These are phyloP conservation scores for Martes flavigula DNA, from an alignment of 2,797 vertebrate species.

Conservation along the genomic window DNA sequence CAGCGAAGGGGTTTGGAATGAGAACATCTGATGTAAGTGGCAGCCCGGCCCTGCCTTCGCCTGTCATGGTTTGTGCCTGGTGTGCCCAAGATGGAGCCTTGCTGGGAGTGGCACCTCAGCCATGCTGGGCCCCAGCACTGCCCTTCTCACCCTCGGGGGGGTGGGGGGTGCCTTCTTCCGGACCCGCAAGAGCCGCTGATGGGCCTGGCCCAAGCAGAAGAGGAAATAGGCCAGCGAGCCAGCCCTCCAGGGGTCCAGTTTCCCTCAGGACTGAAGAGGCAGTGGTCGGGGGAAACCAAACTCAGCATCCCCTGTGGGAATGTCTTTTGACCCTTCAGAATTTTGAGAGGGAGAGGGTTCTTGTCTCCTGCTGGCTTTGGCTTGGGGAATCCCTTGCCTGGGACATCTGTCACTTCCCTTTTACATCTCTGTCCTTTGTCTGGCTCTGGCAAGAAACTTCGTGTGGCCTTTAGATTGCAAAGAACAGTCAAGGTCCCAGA, in stretches of 20 bases:
- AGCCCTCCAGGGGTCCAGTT: fast-evolving
- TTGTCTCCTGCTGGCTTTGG: background rate
- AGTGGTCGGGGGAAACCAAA: background rate
- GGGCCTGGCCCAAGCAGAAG: background rate
- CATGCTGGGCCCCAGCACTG: background rate
- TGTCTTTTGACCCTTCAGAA: background rate
- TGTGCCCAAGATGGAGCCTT: background rate
- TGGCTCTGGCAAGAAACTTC: background rate
- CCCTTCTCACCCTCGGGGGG: background rate
- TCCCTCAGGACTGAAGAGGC: background rate
- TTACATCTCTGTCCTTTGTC: background rate
- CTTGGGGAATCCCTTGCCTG: background rate
- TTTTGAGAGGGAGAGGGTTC: background rate
- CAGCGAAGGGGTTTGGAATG: background rate
- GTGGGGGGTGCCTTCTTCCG: background rate
- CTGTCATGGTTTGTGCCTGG: background rate
- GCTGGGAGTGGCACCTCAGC: fast-evolving
- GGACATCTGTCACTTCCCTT: background rate
- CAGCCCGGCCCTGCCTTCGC: background rate
- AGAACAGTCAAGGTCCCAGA: background rate
- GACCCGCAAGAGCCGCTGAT: background rate
- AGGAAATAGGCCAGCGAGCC: background rate
- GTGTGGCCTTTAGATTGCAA: background rate
- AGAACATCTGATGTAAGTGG: background rate
- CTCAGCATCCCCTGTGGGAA: background rate